These are phyloP conservation scores for Onychostoma macrolepis DNA, from an alignment of 2,113 vertebrate genomes.

Conservation along the genomic window DNA sequence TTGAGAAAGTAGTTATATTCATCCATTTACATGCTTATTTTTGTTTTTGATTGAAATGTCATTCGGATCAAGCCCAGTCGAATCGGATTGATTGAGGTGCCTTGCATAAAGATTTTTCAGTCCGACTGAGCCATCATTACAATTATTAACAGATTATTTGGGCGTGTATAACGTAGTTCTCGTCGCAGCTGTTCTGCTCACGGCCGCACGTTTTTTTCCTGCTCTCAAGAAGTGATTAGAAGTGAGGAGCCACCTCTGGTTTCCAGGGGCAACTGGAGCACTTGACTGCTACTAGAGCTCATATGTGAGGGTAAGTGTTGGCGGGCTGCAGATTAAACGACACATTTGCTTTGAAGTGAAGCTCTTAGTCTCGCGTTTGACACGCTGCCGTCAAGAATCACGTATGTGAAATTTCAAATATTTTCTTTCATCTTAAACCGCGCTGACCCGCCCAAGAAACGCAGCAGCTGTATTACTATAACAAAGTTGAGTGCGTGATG, in stretches of 20 bases:
- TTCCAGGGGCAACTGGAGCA: slow-evolving; percentile 57
- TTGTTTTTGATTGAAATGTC: too few relatives aligned
- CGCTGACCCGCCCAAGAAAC: not conserved
- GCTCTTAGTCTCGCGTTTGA: slow-evolving; percentile 44
- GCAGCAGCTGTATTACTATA: not conserved
- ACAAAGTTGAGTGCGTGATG: too few relatives aligned
- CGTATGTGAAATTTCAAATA: not conserved
- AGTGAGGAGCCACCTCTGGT: slow-evolving; percentile 38
- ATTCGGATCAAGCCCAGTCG: too few relatives aligned
- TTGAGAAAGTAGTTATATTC: not conserved
- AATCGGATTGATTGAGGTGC: too few relatives aligned
- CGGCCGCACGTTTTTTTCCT: not conserved
- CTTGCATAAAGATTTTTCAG: too few relatives aligned
- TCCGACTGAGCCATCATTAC: too few relatives aligned
- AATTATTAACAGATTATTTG: not conserved
- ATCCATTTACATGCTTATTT: too few relatives aligned
- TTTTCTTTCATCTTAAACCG: not conserved
- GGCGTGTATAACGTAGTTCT: not conserved
- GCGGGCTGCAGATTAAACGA: slow-evolving; percentile 18
- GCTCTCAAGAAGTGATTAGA: slow-evolving; percentile 22
- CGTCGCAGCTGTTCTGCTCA: not conserved
- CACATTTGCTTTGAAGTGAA: slow-evolving; percentile 42
- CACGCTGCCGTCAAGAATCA: slow-evolving; percentile 5
- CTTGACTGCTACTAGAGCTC: slow-evolving; percentile 37
- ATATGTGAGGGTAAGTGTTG: slow-evolving; percentile 36